phyloP scores from a whole-genome alignment of 2,888 invertebrate genomes.

The Thymelicus lineola region DNA sequence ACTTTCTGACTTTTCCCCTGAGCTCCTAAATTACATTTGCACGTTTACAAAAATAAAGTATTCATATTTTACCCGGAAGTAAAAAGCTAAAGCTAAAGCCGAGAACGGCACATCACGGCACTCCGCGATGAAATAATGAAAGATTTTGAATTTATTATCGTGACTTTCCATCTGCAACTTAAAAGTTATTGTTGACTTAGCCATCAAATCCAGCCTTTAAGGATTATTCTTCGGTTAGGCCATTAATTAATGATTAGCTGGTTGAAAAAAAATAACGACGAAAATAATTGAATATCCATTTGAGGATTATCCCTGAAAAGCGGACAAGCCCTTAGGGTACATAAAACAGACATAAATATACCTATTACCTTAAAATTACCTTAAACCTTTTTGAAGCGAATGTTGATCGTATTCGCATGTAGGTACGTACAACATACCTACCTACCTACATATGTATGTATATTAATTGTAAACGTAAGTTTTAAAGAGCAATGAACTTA shows the following conservation, averaged over 20 bases:
- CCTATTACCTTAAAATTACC: not conserved
- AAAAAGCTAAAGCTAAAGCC: not conserved
- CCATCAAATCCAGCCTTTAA: slow-evolving; percentile 17
- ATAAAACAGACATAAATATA: slow-evolving; percentile 17
- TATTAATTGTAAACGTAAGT: too few relatives aligned
- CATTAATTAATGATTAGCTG: slow-evolving; percentile 16
- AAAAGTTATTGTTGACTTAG: not conserved
- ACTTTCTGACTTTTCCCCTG: slow-evolving; percentile 16
- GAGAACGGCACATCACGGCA: not conserved
- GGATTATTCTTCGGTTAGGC: slow-evolving; percentile 20
- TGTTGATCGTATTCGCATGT: not conserved
- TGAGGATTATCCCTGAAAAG: slow-evolving; percentile 25
- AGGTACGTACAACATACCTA: not conserved
- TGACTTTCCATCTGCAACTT: not conserved
- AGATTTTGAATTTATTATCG: not conserved
- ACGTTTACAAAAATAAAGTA: slow-evolving; percentile 4
- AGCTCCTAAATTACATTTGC: slow-evolving; percentile 10
- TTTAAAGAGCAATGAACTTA: too few relatives aligned
- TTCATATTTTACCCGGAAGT: not conserved
- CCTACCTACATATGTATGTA: not conserved
- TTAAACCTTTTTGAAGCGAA: slow-evolving; percentile 1
- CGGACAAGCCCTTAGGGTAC: slow-evolving; percentile 16
- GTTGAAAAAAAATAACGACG: slow-evolving; percentile 25
- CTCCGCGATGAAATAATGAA: not conserved
- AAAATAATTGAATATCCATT: slow-evolving; percentile 30